Base-by-base conservation (phyloP, 2,797 vertebrate genomes). In the Micromesistius poutassou region DNA sequence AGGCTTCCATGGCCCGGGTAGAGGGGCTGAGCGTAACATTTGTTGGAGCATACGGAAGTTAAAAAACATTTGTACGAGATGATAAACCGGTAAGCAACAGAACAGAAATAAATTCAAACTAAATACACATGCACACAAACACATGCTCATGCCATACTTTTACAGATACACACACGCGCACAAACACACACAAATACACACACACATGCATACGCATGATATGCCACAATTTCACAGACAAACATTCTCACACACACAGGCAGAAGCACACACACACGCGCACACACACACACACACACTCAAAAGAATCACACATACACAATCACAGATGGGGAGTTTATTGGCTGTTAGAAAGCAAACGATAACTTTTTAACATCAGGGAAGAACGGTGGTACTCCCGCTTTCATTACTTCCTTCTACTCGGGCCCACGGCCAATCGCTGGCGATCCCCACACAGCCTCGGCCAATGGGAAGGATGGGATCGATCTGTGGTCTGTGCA, bases 291-390 rank as follows among this genome's bases (percentile, higher is more conserved):
- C 14, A 50, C 42, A 50, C 16, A 12, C 9, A 25, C 33, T 7
- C 33, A 28, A 30, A n/a, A 70, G 8, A 13, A 28, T 30, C 66
- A 70, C 66, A 30, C 66, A 7, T 74, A 42, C 75, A 73, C 76
- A 77, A 33, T 76, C 75, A 77, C 77, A 79, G 77, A 82, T 80
- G 76, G 84, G 78, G 16, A 38, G 78, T 79, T 80, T 84, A 50
- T 50, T 74, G 74, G 55, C 25, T 25, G 31, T n/a, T 10, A 36
- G 28, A 30, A 70, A 25, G n/a, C 12, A 70, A 70, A 70, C 46
- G 16, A 82, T 72, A 19, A 72, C 31, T 35, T 72, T 31, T 30
- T 79, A 30, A 79, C 66, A 79, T 72, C 50, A 33, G 46, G 46
- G 46, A 22, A 19, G 46, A 55, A 55, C 16, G 16, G 46, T 35